Percentiles rank a stretch among this genome's conserved stretches.
Conservation (phyloP, 2,113 vertebrate species). For the Gila orcuttii region DNA sequence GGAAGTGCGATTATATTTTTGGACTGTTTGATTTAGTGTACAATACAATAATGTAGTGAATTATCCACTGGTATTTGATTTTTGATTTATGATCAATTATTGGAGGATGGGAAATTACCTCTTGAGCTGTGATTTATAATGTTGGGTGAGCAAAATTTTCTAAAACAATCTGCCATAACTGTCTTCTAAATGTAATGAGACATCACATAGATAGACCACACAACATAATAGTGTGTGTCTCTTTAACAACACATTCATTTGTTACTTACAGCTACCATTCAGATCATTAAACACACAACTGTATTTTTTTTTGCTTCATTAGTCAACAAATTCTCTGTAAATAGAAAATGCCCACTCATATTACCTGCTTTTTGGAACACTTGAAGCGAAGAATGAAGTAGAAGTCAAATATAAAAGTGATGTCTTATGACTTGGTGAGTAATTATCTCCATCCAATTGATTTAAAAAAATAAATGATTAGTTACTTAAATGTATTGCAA, state of each 20-base stretch:
- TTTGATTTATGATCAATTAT: too few species aligned
- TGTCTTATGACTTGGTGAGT: neutral
- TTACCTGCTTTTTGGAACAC: neutral
- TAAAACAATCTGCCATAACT: neutral
- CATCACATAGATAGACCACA: neutral
- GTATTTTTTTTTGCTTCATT: neutral
- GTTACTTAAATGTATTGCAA: neutral
- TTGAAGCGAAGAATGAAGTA: neutral
- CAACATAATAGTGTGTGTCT: neutral
- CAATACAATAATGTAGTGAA: too few species aligned
- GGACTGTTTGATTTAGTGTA: too few species aligned
- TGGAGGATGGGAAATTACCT: too few species aligned
- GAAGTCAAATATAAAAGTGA: neutral
- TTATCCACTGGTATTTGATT: too few species aligned
- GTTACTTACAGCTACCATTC: neutral
- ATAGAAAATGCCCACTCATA: neutral
- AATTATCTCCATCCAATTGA: neutral
- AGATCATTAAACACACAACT: neutral
- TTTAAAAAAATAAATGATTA: neutral
- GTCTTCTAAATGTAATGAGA: neutral
- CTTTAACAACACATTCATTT: constrained; percentile 9
- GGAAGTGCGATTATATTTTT: too few species aligned
- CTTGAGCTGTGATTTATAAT: too few species aligned
- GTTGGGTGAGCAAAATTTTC: too few species aligned
- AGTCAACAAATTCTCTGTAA: constrained; percentile 3